phyloP scores from a whole-genome alignment of 2,888 invertebrate genomes.

The Ormyrus nitidulus region DNA sequence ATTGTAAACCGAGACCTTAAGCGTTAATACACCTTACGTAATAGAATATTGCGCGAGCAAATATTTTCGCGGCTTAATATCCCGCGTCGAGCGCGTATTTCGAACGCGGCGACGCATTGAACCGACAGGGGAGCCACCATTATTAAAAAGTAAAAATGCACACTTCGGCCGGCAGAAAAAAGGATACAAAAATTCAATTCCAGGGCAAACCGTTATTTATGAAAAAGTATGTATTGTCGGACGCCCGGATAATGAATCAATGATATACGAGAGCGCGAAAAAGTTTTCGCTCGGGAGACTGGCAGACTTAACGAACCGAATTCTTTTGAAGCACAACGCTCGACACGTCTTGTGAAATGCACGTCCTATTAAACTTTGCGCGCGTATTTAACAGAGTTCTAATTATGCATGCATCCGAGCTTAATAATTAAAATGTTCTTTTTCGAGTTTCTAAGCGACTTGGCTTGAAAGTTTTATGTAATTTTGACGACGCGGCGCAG shows the following conservation, averaged over 20 bases:
- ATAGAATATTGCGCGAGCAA: not conserved
- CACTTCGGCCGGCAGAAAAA: too few relatives aligned
- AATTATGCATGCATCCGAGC: too few relatives aligned
- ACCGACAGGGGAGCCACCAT: not conserved
- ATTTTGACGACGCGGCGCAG: too few relatives aligned
- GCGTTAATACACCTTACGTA: not conserved
- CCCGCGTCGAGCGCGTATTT: not conserved
- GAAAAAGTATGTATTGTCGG: not conserved
- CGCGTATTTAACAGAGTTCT: not conserved
- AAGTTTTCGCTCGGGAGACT: not conserved
- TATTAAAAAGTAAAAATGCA: not conserved
- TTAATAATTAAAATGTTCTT: too few relatives aligned
- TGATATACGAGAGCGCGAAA: not conserved
- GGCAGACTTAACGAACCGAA: not conserved
- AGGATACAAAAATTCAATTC: not conserved
- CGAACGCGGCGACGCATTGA: not conserved
- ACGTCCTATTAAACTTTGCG: not conserved
- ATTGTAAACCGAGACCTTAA: not conserved
- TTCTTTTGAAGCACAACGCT: not conserved
- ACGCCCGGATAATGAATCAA: not conserved
- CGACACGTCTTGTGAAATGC: conserved; percentile 10
- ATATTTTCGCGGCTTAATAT: not conserved
- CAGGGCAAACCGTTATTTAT: not conserved
- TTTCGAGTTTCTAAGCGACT: too few relatives aligned
- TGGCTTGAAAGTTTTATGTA: too few relatives aligned